phyloP scores from a whole-genome alignment of 2,797 vertebrate species.

The Momotus momota region DNA sequence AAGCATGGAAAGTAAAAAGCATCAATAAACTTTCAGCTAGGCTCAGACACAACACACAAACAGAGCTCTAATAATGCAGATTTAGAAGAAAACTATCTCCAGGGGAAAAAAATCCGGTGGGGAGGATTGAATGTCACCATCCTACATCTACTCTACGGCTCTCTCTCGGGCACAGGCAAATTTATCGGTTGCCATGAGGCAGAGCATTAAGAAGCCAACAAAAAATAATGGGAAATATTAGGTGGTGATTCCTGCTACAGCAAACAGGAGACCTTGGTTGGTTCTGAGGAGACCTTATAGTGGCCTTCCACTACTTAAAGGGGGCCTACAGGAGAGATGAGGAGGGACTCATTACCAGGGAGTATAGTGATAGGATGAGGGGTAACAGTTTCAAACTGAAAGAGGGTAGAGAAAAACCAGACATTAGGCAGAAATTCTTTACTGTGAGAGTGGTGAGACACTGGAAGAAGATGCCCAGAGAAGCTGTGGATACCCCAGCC shows the following conservation, averaged over 20 bases:
- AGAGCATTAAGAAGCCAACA: neutral
- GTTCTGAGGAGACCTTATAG: neutral
- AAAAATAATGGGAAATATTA: neutral
- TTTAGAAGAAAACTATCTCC: neutral
- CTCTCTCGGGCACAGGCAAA: neutral
- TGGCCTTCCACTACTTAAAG: neutral
- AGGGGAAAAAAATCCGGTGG: accelerated
- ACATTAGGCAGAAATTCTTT: neutral
- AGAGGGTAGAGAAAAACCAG: neutral
- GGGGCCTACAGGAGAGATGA: neutral
- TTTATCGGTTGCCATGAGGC: neutral
- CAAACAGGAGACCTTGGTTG: neutral
- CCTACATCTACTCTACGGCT: neutral
- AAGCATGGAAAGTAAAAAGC: neutral
- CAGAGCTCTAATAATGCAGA: neutral
- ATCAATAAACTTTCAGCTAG: neutral
- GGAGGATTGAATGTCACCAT: neutral
- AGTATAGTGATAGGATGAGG: neutral
- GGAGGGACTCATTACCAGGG: neutral
- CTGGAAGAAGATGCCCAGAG: neutral
- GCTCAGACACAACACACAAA: neutral
- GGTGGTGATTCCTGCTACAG: neutral
- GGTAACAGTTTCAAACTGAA: neutral
- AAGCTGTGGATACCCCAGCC: neutral
- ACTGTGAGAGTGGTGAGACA: neutral